These are phyloP conservation scores for Ophion obscuratus DNA, from an alignment of 2,888 invertebrate genomes.

Conservation along the genomic window DNA sequence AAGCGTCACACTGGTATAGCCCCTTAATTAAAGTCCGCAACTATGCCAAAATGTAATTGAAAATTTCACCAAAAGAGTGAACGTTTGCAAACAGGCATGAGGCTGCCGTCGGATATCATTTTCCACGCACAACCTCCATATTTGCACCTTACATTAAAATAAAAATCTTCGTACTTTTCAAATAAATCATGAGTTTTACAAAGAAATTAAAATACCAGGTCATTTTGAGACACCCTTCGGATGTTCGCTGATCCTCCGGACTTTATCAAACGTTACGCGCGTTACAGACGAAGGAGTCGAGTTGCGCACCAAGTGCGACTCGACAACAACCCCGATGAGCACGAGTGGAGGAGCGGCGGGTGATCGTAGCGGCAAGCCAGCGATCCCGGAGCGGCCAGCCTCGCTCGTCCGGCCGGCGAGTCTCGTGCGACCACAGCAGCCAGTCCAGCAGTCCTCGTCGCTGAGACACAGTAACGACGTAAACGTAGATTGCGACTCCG, in stretches of 20 bases:
- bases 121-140: no score
- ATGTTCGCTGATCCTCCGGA: neutral
- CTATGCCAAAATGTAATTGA: no score
- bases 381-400: slow-evolving; percentile 92
- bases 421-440: slow-evolving; percentile 75
- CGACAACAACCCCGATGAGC: slow-evolving; percentile 67
- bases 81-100: no score
- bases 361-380: slow-evolving; percentile 87
- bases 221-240: no score
- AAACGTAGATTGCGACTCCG: slow-evolving; percentile 80
- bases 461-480: slow-evolving; percentile 79
- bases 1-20: no score
- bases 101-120: no score
- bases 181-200: no score
- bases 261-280: neutral
- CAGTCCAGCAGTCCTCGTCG: slow-evolving; percentile 63
- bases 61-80: no score
- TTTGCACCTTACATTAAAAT: no score
- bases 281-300: slow-evolving; percentile 84
- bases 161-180: no score
- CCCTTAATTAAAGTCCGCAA: no score
- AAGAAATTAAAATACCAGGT: no score
- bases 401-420: slow-evolving; percentile 86
- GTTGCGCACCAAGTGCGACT: slow-evolving; percentile 84
- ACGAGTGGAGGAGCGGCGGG: slow-evolving; percentile 68